Conservation (phyloP, 2,797 vertebrate species). For the Tenualosa ilisha region DNA sequence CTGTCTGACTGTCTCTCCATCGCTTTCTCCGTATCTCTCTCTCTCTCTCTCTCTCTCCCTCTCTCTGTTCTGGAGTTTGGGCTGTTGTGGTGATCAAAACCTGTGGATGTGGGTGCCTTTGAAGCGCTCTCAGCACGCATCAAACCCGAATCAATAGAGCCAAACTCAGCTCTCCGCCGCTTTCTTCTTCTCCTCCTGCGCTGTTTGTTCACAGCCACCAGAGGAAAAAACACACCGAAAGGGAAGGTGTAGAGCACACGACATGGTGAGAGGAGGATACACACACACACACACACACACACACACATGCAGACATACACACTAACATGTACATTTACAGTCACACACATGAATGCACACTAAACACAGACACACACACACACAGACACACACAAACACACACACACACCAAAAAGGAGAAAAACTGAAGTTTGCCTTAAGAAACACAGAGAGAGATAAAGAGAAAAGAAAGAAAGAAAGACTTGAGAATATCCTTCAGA, state of each 20-base stretch:
- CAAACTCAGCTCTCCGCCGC: neutral
- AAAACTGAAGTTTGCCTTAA: neutral
- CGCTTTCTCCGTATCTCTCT: neutral
- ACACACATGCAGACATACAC: neutral
- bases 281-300: slow-evolving; percentile 1
- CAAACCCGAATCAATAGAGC: slow-evolving; percentile 11
- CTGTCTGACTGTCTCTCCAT: neutral
- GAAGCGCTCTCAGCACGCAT: slow-evolving; percentile 11
- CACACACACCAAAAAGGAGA: neutral
- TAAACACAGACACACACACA: neutral
- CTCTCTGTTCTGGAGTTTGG: neutral
- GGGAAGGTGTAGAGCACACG: neutral
- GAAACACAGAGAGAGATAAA: neutral
- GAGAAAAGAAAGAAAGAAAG: neutral
- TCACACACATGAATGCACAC: neutral
- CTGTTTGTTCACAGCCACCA: slow-evolving; percentile 20
- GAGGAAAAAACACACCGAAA: slow-evolving; percentile 3
- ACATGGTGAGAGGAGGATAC: neutral
- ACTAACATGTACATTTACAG: neutral
- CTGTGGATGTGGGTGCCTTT: neutral
- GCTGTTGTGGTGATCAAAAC: slow-evolving; percentile 18
- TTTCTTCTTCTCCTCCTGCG: slow-evolving; percentile 12
- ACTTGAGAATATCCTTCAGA: neutral
- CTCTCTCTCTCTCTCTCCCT: neutral
- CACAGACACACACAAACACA: neutral